phyloP scores from a whole-genome alignment of 2,797 vertebrate genomes.

The Cephalopachus bancanus region DNA sequence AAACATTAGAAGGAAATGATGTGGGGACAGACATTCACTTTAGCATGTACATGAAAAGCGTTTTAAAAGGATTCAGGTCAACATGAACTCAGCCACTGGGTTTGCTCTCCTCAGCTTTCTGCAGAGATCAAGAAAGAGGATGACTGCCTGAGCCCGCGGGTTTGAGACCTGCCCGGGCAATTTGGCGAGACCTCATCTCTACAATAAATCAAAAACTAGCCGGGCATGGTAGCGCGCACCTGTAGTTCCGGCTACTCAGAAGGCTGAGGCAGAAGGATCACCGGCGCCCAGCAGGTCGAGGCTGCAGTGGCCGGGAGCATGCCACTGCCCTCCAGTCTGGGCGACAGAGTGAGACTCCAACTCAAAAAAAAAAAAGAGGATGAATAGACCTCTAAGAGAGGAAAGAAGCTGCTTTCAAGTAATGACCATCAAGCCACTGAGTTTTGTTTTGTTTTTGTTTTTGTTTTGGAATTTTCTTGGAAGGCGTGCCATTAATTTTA shows the following conservation, averaged over 20 bases:
- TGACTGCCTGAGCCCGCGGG: neutral
- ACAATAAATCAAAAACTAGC: no score
- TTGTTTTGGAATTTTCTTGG: neutral
- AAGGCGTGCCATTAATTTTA: neutral
- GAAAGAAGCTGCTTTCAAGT: neutral
- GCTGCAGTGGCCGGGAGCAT: no score
- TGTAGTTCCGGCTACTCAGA: no score
- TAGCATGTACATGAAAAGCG: neutral
- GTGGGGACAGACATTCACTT: neutral
- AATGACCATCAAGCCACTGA: neutral
- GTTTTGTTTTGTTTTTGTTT: neutral
- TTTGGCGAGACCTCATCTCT: no score
- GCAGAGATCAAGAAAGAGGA: neutral
- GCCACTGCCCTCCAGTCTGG: no score
- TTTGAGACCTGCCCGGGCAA: no score
- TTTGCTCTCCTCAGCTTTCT: conserved; percentile 3
- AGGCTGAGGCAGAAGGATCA: no score
- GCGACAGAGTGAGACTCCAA: no score
- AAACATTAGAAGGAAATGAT: conserved; percentile 23
- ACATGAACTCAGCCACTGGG: neutral
- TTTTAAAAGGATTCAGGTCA: conserved; percentile 12
- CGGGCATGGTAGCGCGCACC: no score
- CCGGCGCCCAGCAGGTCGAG: no score
- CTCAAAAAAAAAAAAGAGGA: neutral
- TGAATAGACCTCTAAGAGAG: neutral